Base-by-base conservation (phyloP, 2,113 vertebrate species). In the Lepisosteus osseus region DNA sequence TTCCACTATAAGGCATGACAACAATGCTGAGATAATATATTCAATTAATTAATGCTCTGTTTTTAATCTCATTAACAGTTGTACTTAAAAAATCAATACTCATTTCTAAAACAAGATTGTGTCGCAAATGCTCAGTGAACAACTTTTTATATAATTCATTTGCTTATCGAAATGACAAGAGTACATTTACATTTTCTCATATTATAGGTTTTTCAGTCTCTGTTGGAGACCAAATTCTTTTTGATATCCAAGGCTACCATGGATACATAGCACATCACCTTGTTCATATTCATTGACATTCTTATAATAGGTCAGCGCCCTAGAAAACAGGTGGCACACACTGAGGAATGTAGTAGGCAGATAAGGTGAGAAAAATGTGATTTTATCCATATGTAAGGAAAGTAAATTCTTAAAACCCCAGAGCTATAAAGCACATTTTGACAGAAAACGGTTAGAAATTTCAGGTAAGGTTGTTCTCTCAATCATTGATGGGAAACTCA, bases 361-460 rank as follows among this genome's bases (percentile, higher is more conserved):
- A 72, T 73, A 68, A 67, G 55, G 51, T 61, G 45, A n/a, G 44
- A 15, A 62, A 44, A 17, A 66, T n/a, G 54, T 67, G 47, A 68
- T 45, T 12, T 67, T 29, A 29, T 54, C 12, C 29, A 54, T 73
- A 68, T 9, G 43, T 40, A 29, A 55, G 54, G 44, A 43, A 67
- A 42, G 41, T 43, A 61, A 1, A 13, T 59, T 61, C 15, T 14
- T 15, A 29, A 59, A 69, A 45, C 41, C n/a, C 54, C 11, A 7
- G 41, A 57, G 40, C 68, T 43, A 6, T 61, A 41, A 13, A 51
- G 12, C 42, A 45, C 1, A 51, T 54, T 54, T 61, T 62, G 59
- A 14, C 43, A 17, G n/a, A 12, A 61, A 17, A n/a, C 11, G 17
- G 17, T 29, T 29, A 29, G 17, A 29, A 29, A 29, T 29, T 29